Base-by-base conservation (phyloP, 1,140 invertebrate genomes). In the Penaeus chinensis region DNA sequence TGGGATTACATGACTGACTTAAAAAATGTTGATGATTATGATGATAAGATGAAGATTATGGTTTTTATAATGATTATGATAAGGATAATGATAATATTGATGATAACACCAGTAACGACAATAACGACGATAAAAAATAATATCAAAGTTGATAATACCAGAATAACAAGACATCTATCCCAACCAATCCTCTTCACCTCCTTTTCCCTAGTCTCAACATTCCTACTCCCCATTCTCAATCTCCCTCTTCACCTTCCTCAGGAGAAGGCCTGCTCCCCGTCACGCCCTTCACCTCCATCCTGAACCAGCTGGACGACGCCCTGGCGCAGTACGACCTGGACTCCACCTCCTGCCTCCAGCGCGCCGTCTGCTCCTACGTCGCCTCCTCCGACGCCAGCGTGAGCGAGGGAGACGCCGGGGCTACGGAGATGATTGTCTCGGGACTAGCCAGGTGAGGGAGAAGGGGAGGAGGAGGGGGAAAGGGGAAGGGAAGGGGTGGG, bases 301-400 rank as follows among this genome's bases (percentile, higher is more conserved):
- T 90, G 84, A 83, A 76, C 74, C 89, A 90, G 82, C 74, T 90
- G 24, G 89, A 90, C 18, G 89, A 90, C 37, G 89, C 89, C 32
- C 76, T 90, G 0, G 77, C 83, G 0, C 81, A 90, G 83, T 90
- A 90, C 80, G 85, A 90, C 84, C 87, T 90, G 10, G 89, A 90
- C 63, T 80, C 87, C 60, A 83, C 85, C 27, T 88, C 87, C 2
- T 90, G 89, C 27, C 77, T 90, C 66, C 87, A 88, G 63, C 62
- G 89, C 22, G 76, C 83, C 77, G 89, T 90, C 19, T 88, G 84
- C 37, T 63, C 84, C 37, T 89, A 89, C 78, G 80, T 90, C 42
- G 61, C 65, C 1, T 65, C 71, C 22, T 84, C 86, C 32, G 85
- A 89, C 20, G 91, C 81, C 87, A 91, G 83, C 92, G 86, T 90